Percentiles rank a stretch among this genome's conserved stretches.
These are phyloP conservation scores for Drosophila varians DNA, from an alignment of 1,140 invertebrate species.

Conservation along the genomic window DNA sequence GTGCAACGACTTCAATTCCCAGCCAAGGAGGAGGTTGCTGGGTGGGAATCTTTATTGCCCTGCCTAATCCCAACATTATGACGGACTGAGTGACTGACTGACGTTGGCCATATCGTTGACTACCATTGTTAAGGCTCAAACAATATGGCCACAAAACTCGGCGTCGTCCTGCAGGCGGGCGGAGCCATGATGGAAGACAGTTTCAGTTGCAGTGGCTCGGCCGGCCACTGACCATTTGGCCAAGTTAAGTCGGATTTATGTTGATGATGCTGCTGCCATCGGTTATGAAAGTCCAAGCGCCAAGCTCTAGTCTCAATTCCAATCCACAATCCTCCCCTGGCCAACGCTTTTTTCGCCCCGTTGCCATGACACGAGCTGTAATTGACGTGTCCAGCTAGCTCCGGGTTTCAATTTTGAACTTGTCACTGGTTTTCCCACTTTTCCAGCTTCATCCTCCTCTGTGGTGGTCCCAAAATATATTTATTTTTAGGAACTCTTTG, in stretches of 20 bases:
- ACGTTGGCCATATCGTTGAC: conserved; percentile 32
- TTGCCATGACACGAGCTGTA: conserved; percentile 42
- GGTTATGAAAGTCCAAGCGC: conserved; percentile 12
- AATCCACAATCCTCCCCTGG: not conserved
- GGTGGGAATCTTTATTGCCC: not conserved
- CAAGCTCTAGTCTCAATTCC: conserved; percentile 1
- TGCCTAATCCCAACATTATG: conserved; percentile 29
- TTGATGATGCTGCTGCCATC: conserved; percentile 43
- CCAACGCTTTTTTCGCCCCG: conserved; percentile 7
- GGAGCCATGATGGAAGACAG: not conserved
- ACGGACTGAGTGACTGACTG: conserved; percentile 31
- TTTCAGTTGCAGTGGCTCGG: conserved; percentile 4
- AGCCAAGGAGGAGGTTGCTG: not conserved
- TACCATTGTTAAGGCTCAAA: conserved; percentile 1
- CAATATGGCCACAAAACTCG: conserved; percentile 24
- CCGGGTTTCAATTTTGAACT: conserved; percentile 52
- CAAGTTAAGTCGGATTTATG: conserved; percentile 76
- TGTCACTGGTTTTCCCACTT: conserved; percentile 10
- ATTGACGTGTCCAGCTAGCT: conserved; percentile 51
- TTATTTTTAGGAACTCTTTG: too few species aligned
- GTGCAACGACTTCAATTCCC: conserved; percentile 26
- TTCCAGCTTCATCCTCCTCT: not conserved
- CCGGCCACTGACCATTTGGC: conserved; percentile 19
- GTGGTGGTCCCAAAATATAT: conserved; percentile 23
- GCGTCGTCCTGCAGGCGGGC: not conserved